Evolutionary conservation across 2,888 invertebrate genomes (phyloP).

Genomic region (Shargacucullia verbasci): DNA sequence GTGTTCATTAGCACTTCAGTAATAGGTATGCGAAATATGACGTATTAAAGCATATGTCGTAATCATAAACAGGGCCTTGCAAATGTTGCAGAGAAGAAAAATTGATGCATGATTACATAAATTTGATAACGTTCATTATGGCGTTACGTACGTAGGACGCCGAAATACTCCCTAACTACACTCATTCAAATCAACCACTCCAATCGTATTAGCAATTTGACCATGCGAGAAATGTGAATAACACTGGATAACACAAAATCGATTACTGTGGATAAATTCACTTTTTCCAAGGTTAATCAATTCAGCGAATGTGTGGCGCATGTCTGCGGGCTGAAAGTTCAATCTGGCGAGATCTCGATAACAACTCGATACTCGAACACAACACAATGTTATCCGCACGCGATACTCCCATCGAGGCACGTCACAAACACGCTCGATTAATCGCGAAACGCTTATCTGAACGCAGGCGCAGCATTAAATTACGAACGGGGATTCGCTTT

Average conservation of each 20-base stretch:
- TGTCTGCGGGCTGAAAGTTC: conserved; percentile 33
- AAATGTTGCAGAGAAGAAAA: no score
- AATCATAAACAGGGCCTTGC: neutral
- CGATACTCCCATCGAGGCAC: conserved; percentile 59
- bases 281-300: conserved; percentile 41
- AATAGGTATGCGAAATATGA: neutral
- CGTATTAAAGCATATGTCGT: neutral
- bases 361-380: conserved; percentile 46
- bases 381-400: conserved; percentile 58
- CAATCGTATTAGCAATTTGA: neutral
- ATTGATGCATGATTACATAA: neutral
- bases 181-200: neutral
- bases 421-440: conserved; percentile 65
- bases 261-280: conserved; percentile 35
- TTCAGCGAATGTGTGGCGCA: conserved; percentile 35
- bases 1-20: neutral
- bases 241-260: conserved; percentile 21
- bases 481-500: conserved; percentile 63
- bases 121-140: no score
- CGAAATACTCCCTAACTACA: no score
- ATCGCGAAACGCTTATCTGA: conserved; percentile 60
- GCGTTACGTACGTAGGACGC: neutral
- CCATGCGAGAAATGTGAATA: conserved; percentile 4
- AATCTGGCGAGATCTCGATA: conserved; percentile 45
- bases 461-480: conserved; percentile 60